Percentiles rank a stretch among this genome's conserved stretches.
Evolutionary conservation across 92 coral and sea anemone species (phyloP).

Genomic region (Hydrozoanthus gracilis): DNA sequence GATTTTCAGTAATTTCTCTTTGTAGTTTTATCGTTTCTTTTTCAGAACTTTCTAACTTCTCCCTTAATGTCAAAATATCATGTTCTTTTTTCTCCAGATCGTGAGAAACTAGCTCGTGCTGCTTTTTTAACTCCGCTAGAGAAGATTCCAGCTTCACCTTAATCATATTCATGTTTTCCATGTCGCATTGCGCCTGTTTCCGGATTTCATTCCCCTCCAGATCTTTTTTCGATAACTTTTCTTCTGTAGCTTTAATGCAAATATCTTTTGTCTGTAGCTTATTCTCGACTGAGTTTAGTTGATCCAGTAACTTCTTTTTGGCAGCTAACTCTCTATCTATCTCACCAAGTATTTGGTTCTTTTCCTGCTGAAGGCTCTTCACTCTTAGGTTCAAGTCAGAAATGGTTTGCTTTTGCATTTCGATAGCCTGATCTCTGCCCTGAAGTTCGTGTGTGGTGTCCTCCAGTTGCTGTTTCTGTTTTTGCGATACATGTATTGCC

Average conservation of each 20-base stretch:
- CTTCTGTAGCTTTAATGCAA: conserved; percentile 57
- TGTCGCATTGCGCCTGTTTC: conserved; percentile 65
- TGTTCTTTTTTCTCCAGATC: conserved; percentile 60
- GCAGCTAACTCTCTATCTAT: conserved; percentile 59
- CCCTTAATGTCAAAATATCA: conserved; percentile 46
- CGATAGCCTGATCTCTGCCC: conserved; percentile 56
- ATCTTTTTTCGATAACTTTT: conserved; percentile 46
- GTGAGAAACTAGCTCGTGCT: conserved; percentile 18
- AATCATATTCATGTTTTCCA: conserved; percentile 58
- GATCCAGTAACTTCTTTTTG: conserved; percentile 66
- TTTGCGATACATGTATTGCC: conserved; percentile 44
- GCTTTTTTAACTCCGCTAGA: conserved; percentile 58
- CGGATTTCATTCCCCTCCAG: conserved; percentile 56
- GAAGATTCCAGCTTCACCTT: conserved; percentile 55
- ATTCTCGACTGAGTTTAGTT: conserved; percentile 41
- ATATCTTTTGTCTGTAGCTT: conserved; percentile 62
- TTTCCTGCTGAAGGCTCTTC: conserved; percentile 68
- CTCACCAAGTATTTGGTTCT: conserved; percentile 57
- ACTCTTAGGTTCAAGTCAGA: conserved; percentile 59
- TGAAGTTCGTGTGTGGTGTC: conserved; percentile 56
- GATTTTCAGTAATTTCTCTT: conserved; percentile 45
- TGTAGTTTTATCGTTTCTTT: conserved; percentile 42
- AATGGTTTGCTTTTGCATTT: conserved; percentile 63
- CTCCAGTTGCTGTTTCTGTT: conserved; percentile 58
- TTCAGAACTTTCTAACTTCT: conserved; percentile 57